Conservation (phyloP, 1,140 invertebrate genomes). For the Chymomyza costata region DNA sequence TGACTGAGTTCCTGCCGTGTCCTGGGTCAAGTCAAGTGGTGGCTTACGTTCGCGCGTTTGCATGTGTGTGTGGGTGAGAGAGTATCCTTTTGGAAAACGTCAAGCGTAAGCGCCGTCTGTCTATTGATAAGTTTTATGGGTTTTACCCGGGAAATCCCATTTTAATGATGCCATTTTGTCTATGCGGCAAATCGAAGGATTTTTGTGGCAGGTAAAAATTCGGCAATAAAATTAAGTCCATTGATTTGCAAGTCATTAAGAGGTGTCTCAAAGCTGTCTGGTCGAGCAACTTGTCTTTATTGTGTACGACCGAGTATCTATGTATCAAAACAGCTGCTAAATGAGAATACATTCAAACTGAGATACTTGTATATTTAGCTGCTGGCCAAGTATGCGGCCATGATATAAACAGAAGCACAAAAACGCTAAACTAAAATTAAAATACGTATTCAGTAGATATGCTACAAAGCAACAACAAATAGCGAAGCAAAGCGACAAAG, state of each 20-base stretch:
- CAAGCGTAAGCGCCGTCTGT: slow-evolving; percentile 11
- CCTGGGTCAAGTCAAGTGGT: slow-evolving; percentile 3
- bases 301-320: no score
- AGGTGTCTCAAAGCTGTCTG: slow-evolving; percentile 61
- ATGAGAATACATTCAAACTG: no score
- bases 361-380: no score
- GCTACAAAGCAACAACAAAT: slow-evolving; percentile 4
- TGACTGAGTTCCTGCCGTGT: background rate
- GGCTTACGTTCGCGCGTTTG: background rate
- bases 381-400: slow-evolving; percentile 40
- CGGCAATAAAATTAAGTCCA: slow-evolving; percentile 46
- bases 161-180: slow-evolving; percentile 62
- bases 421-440: no score
- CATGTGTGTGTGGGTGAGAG: slow-evolving; percentile 6
- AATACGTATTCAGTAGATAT: slow-evolving; percentile 10
- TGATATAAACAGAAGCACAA: slow-evolving; percentile 17
- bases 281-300: no score
- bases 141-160: slow-evolving; percentile 56
- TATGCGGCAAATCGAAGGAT: slow-evolving; percentile 9
- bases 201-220: slow-evolving; percentile 23
- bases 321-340: no score
- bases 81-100: slow-evolving; percentile 13
- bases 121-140: slow-evolving; percentile 69
- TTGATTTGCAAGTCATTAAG: slow-evolving; percentile 58
- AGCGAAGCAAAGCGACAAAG: no score